Evolutionary conservation across 2,888 invertebrate genomes (phyloP).

Genomic region (Drosophila austrosaltans): DNA sequence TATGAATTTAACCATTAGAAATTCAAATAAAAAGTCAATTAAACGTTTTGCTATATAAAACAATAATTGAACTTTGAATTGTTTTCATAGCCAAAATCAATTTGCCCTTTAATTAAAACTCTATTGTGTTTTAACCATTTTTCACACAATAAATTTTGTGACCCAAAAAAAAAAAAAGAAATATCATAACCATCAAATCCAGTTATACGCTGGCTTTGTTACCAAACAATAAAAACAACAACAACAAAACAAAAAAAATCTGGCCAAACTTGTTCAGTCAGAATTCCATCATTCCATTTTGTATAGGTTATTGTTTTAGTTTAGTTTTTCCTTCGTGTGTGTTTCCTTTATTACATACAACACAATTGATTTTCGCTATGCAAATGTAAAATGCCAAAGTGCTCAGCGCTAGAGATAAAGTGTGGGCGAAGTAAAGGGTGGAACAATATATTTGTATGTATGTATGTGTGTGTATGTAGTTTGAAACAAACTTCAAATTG

Average conservation of each 20-base stretch:
- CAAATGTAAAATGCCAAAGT: slow-evolving; percentile 61
- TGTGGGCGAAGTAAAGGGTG: slow-evolving; percentile 7
- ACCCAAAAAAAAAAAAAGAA: not conserved
- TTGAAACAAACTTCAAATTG: slow-evolving; percentile 65
- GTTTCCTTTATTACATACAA: slow-evolving; percentile 43
- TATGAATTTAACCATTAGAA: too few relatives aligned
- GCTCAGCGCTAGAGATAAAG: slow-evolving; percentile 37
- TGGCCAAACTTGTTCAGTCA: slow-evolving; percentile 27
- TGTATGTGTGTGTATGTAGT: slow-evolving; percentile 14
- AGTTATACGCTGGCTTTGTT: slow-evolving; percentile 4
- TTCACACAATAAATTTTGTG: slow-evolving; percentile 10
- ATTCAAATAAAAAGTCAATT: too few relatives aligned
- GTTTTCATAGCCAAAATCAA: too few relatives aligned
- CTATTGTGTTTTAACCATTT: not conserved
- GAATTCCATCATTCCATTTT: slow-evolving; percentile 29
- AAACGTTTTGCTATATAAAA: too few relatives aligned
- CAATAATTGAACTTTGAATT: too few relatives aligned
- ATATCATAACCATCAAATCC: slow-evolving; percentile 3
- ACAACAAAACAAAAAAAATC: not conserved
- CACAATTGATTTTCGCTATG: slow-evolving; percentile 62
- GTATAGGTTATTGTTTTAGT: slow-evolving; percentile 9
- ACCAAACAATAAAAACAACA: not conserved
- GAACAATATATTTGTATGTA: slow-evolving; percentile 15
- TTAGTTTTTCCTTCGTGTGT: slow-evolving; percentile 14
- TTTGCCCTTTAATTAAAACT: too few relatives aligned